phyloP scores from a whole-genome alignment of 30 jellyfish, hydroid and myxozoan species.

The Turritopsis rubra region DNA sequence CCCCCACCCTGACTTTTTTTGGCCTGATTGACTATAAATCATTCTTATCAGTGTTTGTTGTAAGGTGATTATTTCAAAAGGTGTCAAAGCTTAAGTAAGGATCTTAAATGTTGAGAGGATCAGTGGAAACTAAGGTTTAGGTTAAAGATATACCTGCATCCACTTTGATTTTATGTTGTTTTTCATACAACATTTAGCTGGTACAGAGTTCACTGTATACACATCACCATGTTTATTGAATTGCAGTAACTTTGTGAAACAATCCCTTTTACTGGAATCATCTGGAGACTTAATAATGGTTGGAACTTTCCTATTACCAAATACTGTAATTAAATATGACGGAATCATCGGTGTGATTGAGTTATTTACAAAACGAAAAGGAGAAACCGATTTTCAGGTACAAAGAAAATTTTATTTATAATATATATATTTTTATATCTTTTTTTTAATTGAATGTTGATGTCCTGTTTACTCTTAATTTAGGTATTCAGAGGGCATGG shows the following conservation, averaged over 20 bases:
- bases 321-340: not conserved
- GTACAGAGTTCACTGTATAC: not conserved
- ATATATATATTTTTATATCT: not conserved
- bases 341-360: not conserved
- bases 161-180: no score
- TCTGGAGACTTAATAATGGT: not conserved
- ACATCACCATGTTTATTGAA: not conserved
- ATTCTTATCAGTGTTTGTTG: no score
- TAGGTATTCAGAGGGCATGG: not conserved
- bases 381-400: not conserved
- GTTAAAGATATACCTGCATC: no score
- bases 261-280: not conserved
- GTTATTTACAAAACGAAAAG: not conserved
- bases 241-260: not conserved
- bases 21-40: no score
- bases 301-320: constrained; percentile 12
- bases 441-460: not conserved
- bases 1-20: no score
- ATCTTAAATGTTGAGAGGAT: no score
- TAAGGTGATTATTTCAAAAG: no score
- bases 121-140: no score
- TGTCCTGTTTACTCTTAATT: not conserved
- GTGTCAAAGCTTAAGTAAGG: no score
- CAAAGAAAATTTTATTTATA: not conserved
- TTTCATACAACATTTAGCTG: not conserved